These are phyloP conservation scores for Apocrypta bakeri DNA, from an alignment of 1,140 invertebrate genomes.

Conservation along the genomic window DNA sequence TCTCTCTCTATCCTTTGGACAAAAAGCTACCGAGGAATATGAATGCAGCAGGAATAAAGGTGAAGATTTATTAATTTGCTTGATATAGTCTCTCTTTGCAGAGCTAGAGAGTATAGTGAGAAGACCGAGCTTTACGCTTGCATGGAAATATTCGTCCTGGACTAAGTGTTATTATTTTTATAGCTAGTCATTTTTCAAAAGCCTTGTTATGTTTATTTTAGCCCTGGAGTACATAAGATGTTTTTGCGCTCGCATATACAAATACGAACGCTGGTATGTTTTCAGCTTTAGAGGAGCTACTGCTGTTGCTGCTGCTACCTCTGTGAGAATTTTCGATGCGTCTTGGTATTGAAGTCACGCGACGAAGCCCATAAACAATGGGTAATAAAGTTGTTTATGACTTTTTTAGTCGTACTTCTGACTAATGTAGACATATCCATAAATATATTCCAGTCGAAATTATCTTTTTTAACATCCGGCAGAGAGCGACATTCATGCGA, in stretches of 20 bases:
- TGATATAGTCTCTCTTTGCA: neutral
- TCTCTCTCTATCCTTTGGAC: neutral
- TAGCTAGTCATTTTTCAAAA: neutral
- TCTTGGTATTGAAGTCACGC: neutral
- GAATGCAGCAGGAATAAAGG: conserved; percentile 19
- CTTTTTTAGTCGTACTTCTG: neutral
- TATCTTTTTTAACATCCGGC: neutral
- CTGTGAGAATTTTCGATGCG: neutral
- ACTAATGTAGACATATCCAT: neutral
- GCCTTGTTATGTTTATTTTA: neutral
- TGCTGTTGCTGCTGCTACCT: neutral
- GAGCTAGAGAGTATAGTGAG: neutral
- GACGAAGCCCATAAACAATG: neutral
- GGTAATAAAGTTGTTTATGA: neutral
- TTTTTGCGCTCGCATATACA: neutral
- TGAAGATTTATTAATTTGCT: conserved; percentile 44
- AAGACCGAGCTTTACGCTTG: neutral
- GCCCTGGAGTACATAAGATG: neutral
- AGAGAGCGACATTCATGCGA: too few relatives aligned
- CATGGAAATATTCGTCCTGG: neutral
- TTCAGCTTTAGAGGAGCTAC: neutral
- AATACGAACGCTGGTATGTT: too few relatives aligned
- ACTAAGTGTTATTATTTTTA: neutral
- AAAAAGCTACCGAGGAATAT: conserved; percentile 15
- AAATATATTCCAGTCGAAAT: neutral